These are phyloP conservation scores for Grapholita molesta DNA, from an alignment of 1,140 invertebrate species.

Conservation along the genomic window DNA sequence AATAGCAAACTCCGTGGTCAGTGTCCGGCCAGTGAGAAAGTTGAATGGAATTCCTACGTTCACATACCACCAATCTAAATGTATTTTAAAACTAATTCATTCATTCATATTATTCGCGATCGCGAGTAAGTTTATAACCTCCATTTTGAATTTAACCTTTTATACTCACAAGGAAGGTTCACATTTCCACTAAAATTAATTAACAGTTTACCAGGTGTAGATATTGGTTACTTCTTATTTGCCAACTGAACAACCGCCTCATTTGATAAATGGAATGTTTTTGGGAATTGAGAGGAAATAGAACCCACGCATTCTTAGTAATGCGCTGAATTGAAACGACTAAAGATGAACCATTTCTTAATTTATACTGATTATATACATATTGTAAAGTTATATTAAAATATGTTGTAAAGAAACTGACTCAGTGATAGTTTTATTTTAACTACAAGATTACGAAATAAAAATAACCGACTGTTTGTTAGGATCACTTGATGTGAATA, in stretches of 20 bases:
- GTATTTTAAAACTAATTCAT: background rate
- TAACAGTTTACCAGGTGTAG: background rate
- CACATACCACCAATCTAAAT: slow-evolving; percentile 1
- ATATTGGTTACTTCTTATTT: background rate
- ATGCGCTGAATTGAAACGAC: background rate
- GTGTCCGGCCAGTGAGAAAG: background rate
- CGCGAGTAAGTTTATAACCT: background rate
- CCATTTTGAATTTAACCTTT: background rate
- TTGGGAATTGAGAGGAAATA: background rate
- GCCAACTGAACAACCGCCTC: background rate
- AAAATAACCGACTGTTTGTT: too few species aligned
- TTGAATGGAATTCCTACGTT: slow-evolving; percentile 2
- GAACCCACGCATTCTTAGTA: background rate
- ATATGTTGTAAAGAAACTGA: too few species aligned
- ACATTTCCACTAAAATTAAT: background rate
- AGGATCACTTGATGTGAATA: too few species aligned
- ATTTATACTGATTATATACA: too few species aligned
- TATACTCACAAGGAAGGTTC: background rate
- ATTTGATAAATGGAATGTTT: slow-evolving; percentile 12
- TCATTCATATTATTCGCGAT: background rate
- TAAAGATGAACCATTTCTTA: background rate
- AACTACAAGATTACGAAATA: too few species aligned
- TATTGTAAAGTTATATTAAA: too few species aligned
- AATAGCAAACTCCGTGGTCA: background rate
- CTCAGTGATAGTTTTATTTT: too few species aligned